Evolutionary conservation across 2,888 invertebrate genomes (phyloP).

Genomic region (Thymelicus lineola): DNA sequence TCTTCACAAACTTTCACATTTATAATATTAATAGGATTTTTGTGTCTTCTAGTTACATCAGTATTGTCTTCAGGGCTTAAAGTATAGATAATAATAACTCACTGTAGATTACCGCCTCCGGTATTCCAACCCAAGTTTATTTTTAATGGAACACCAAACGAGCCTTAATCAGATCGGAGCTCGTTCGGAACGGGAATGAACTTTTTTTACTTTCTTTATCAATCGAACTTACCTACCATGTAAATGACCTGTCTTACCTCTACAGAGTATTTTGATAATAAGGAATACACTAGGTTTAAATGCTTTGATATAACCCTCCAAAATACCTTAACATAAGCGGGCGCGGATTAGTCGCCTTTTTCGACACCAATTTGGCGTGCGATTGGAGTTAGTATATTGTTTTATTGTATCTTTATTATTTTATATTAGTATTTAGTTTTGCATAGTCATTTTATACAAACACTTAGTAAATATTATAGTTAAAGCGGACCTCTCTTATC

Average conservation of each 20-base stretch:
- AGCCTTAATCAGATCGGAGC: conserved; percentile 46
- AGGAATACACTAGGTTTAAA: too few species aligned
- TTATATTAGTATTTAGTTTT: too few species aligned
- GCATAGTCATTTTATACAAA: too few species aligned
- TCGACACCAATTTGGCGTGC: too few species aligned
- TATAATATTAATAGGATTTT: too few species aligned
- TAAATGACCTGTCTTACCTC: conserved; percentile 22
- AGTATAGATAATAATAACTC: conserved; percentile 40
- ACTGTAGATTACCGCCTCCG: conserved; percentile 46
- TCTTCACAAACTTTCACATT: too few species aligned
- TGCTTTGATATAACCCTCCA: too few species aligned
- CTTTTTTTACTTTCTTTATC: conserved; percentile 42
- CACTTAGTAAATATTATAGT: too few species aligned
- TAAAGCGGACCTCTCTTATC: conserved; percentile 1
- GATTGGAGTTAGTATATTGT: too few species aligned
- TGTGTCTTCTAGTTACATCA: background rate
- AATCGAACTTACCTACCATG: conserved; percentile 23
- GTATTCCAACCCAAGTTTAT: conserved; percentile 41
- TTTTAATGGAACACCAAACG: conserved; percentile 43
- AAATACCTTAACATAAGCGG: too few species aligned
- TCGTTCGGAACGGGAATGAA: conserved; percentile 35
- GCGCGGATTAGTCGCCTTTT: too few species aligned
- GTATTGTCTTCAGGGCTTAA: conserved; percentile 23
- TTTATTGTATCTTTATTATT: too few species aligned
- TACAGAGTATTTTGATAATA: background rate